A percentile compares a stretch with the other conserved stretches of the same genome.
phyloP scores from a whole-genome alignment of 1,140 invertebrate genomes.

The Hirudo medicinalis region DNA sequence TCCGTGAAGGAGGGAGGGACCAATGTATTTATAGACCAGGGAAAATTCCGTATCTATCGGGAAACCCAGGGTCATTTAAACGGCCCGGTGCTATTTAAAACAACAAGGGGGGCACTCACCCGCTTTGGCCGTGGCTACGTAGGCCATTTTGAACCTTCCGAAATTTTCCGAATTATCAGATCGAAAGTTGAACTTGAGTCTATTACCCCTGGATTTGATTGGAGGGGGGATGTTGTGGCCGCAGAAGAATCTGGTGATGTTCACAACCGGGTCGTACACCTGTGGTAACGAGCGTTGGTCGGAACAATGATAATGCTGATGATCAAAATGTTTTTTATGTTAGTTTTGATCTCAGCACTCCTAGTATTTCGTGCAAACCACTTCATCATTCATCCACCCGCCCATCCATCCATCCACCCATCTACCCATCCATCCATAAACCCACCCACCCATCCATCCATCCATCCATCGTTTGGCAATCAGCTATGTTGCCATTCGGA shows the following conservation, averaged over 20 bases:
- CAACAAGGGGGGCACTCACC: neutral
- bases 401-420: too few relatives aligned
- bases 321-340: too few relatives aligned
- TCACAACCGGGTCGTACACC: slow-evolving; percentile 3
- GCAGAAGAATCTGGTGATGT: slow-evolving; percentile 5
- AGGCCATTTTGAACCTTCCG: slow-evolving; percentile 11
- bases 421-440: too few relatives aligned
- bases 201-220: slow-evolving; percentile 10
- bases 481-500: too few relatives aligned
- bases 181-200: neutral
- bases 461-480: too few relatives aligned
- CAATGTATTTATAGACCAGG: slow-evolving; percentile 1
- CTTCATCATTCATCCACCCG: too few relatives aligned
- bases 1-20: neutral
- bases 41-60: slow-evolving; percentile 13
- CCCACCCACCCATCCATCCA: too few relatives aligned
- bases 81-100: too few relatives aligned
- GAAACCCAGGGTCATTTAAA: neutral
- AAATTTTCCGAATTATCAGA: slow-evolving; percentile 1
- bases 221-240: slow-evolving; percentile 1
- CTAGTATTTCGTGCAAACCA: too few relatives aligned
- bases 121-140: neutral
- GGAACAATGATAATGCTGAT: too few relatives aligned
- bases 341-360: too few relatives aligned
- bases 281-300: neutral